Base-by-base conservation (phyloP, 2,888 invertebrate species). In the Bimastos eiseni region DNA sequence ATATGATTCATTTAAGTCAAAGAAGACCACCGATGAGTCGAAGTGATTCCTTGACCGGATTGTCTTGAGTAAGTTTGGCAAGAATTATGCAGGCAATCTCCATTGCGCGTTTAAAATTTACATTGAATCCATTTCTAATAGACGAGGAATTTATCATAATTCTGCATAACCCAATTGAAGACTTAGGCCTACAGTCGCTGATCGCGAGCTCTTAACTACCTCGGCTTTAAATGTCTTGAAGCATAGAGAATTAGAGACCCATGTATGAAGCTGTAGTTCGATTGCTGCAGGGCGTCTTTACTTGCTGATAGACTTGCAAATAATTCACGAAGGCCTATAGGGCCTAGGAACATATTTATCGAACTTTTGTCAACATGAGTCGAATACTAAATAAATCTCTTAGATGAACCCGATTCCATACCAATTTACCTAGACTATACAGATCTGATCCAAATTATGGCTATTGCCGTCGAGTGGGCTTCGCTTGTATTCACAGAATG, bases 111-210 rank as follows among this genome's bases (percentile, higher is more conserved):
- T 70, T 70, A 3, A 2, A 8, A 30, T n/a, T 70, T 70, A 70
- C 70, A 6, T 70, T n/a, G 5, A 30, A 11, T 70, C n/a, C 70
- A 70, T 70, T 70, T 70, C 49, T 21, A 24, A 24, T n/a, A 19
- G 19, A 17, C 49, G 70, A 70, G 70, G n/a, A 70, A n/a, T 70
- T 70, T 70, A 70, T 70, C 70, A 70, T 70, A 70, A 70, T n/a
- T 70, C 49, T 70, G 70, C n/a, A 70, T 70, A 70, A 70, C n/a
- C 70, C 70, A 70, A 70, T n/a, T n/a, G 70, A n/a, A 70, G 70
- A n/a, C 13, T 2, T 15, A 41, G 41, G 41, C n/a, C n/a, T 24
- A 24, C 49, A 49, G 49, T 24, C 49, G 49, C 70, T 70, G n/a
- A n/a, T 8, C 30, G 30, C n/a, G 11, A 8, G 70, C 49, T 21